A percentile compares a stretch with the other conserved stretches of the same genome.
These are phyloP conservation scores for Thymallus thymallus DNA, from an alignment of 2,113 vertebrate species.

Conservation along the genomic window DNA sequence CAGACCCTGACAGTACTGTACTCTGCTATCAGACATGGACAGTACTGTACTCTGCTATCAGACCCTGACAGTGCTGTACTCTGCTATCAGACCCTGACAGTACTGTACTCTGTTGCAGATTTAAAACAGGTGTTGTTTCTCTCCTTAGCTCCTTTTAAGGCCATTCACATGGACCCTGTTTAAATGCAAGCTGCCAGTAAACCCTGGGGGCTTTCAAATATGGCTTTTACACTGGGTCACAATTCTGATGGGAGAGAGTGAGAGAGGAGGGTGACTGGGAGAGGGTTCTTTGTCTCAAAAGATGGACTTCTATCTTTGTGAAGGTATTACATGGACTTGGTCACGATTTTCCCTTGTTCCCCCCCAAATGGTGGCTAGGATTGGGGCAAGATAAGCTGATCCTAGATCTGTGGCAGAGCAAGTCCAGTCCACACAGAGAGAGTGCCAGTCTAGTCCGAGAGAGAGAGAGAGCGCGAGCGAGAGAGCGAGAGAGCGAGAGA, in stretches of 20 bases:
- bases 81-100: constrained; percentile 51
- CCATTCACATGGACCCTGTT: constrained; percentile 64
- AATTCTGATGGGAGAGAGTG: not conserved
- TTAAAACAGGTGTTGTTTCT: constrained; percentile 72
- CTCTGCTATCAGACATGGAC: too few species aligned
- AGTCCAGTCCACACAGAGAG: not conserved
- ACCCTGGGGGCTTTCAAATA: constrained; percentile 73
- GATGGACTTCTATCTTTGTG: not conserved
- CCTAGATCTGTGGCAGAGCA: not conserved
- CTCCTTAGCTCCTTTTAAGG: constrained; percentile 77
- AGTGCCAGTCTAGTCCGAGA: not conserved
- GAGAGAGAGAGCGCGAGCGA: too few species aligned
- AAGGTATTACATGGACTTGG: not conserved
- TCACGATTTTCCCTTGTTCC: not conserved
- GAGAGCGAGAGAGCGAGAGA: too few species aligned
- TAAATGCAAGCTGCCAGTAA: constrained; percentile 73
- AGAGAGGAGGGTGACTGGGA: constrained; percentile 45
- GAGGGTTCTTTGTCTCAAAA: not conserved
- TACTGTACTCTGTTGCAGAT: constrained; percentile 40
- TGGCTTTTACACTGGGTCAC: constrained; percentile 60
- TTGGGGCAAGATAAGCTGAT: not conserved
- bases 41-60: too few species aligned
- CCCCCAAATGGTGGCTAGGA: not conserved
- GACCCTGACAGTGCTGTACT: constrained; percentile 18
- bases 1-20: too few species aligned